These are phyloP conservation scores for Oreochromis grahami DNA, from an alignment of 2,797 vertebrate species.

Conservation along the genomic window DNA sequence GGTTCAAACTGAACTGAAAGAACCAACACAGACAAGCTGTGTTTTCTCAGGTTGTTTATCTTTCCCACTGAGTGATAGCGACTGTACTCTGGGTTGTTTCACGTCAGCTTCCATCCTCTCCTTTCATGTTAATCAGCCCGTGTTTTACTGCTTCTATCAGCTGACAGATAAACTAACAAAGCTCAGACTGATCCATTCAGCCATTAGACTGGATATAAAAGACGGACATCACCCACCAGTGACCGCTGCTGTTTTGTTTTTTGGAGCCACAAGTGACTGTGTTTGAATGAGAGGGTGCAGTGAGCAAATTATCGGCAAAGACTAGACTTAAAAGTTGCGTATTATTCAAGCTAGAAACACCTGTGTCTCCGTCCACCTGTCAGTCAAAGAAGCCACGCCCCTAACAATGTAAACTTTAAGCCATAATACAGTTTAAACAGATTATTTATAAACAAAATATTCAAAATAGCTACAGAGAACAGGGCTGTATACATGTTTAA, in stretches of 20 bases:
- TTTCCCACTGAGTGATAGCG: neutral
- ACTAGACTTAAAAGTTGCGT: neutral
- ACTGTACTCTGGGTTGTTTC: neutral
- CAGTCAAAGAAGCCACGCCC: neutral
- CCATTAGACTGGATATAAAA: neutral
- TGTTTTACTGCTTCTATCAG: neutral
- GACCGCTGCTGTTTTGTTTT: neutral
- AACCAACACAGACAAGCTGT: neutral
- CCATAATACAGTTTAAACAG: neutral
- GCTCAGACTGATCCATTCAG: neutral
- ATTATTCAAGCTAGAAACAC: neutral
- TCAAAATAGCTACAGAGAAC: neutral
- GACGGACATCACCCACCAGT: neutral
- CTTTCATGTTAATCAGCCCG: constrained; percentile 16
- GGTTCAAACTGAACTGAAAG: neutral
- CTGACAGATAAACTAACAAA: neutral
- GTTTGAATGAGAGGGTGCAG: neutral
- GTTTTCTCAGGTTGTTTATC: neutral
- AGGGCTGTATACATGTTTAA: neutral
- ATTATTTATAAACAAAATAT: neutral
- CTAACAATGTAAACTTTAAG: neutral
- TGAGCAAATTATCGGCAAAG: neutral
- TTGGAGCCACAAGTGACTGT: neutral
- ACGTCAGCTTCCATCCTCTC: neutral
- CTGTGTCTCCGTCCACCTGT: neutral